Conservation (phyloP, 2,113 vertebrate species). For the Xenus cinereus region DNA sequence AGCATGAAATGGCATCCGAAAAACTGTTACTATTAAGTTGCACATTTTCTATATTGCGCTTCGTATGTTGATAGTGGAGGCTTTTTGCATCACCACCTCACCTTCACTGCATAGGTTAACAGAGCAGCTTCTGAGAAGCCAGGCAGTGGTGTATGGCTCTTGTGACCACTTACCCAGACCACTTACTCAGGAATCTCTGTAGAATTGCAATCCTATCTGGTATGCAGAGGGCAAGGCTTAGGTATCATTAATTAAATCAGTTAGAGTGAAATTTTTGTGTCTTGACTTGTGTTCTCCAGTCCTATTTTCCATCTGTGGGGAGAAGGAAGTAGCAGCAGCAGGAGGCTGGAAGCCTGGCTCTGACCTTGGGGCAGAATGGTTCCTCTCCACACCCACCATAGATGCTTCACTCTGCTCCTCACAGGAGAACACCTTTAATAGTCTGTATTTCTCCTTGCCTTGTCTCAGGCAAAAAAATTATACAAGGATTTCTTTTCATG, state of each 20-base stretch:
- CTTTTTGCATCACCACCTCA: neutral
- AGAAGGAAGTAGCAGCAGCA: neutral
- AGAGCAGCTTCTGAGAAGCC: neutral
- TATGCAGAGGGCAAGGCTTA: neutral
- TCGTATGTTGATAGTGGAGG: neutral
- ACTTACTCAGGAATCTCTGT: neutral
- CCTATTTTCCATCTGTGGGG: neutral
- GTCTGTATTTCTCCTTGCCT: neutral
- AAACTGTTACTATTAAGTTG: neutral
- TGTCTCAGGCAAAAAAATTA: neutral
- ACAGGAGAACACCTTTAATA: neutral
- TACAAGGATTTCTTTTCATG: neutral
- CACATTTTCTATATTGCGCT: neutral
- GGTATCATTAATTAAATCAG: neutral
- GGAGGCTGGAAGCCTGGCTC: neutral
- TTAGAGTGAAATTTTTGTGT: neutral
- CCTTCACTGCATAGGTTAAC: neutral
- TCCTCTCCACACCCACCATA: fast-evolving
- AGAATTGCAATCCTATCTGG: neutral
- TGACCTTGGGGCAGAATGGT: fast-evolving
- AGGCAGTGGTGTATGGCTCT: neutral
- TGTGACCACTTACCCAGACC: neutral
- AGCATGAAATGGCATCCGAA: neutral
- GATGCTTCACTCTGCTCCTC: neutral
- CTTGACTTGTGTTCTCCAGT: neutral